Evolutionary conservation across 1,140 invertebrate species (phyloP).

Genomic region (Lucilia cuprina): DNA sequence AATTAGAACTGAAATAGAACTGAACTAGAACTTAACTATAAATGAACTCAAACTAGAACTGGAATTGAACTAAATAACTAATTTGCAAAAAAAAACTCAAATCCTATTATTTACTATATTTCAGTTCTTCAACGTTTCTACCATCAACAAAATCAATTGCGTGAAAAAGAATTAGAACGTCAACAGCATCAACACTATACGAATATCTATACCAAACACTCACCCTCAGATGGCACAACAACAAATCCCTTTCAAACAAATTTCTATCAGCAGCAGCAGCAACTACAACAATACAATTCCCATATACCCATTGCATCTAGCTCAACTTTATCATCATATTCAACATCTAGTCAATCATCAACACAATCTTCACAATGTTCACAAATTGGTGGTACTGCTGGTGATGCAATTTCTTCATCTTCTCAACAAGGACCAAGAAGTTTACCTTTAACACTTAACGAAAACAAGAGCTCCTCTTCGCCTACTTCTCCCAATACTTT

Average conservation of each 20-base stretch:
- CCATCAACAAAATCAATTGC: conserved; percentile 63
- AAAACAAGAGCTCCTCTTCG: neutral
- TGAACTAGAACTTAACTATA: no score
- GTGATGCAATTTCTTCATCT: conserved; percentile 19
- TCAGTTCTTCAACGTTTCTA: conserved; percentile 63
- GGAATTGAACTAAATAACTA: no score
- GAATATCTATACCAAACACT: conserved; percentile 8
- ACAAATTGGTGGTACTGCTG: conserved; percentile 44
- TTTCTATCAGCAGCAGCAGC: conserved; percentile 20
- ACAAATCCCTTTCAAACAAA: conserved; percentile 35
- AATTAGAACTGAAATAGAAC: no score
- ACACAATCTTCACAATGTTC: conserved; percentile 56
- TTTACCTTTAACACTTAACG: conserved; percentile 7
- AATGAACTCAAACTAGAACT: no score
- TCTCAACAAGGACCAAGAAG: conserved; percentile 35
- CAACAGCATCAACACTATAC: conserved; percentile 36
- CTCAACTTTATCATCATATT: conserved; percentile 51
- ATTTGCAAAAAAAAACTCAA: no score
- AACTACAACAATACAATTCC: conserved; percentile 43
- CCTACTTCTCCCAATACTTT: conserved; percentile 41
- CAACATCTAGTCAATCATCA: conserved; percentile 60
- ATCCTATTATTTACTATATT: neutral
- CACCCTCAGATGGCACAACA: conserved; percentile 15
- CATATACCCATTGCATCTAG: conserved; percentile 38
- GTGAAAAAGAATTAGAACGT: conserved; percentile 54